Conservation (phyloP, 2,888 invertebrate genomes). For the Drosophila neoperkinsi region DNA sequence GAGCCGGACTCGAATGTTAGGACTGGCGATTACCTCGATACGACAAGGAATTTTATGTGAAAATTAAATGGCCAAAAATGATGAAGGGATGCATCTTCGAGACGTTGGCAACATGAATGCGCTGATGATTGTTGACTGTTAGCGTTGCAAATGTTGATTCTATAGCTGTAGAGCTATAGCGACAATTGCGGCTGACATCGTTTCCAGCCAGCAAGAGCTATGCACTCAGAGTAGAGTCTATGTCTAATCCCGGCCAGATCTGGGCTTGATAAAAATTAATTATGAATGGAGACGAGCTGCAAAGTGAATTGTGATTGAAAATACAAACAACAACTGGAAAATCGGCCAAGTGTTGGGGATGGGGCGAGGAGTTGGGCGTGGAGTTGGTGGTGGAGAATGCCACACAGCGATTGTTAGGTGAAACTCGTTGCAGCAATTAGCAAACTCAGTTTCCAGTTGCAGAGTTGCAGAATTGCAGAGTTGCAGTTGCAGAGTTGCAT, state of each 20-base stretch:
- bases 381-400: conserved; percentile 15
- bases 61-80: conserved; percentile 72
- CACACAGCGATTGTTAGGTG: conserved; percentile 58
- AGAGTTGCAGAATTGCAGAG: conserved; percentile 11
- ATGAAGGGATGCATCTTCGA: conserved; percentile 32
- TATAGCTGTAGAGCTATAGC: neutral
- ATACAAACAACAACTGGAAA: conserved; percentile 73
- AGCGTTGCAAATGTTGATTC: neutral
- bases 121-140: neutral
- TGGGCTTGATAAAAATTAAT: conserved; percentile 68
- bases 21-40: conserved; percentile 59
- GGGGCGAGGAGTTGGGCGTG: neutral
- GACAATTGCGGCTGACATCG: conserved; percentile 56
- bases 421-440: conserved; percentile 75
- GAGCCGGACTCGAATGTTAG: conserved; percentile 14
- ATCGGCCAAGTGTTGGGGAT: conserved; percentile 57
- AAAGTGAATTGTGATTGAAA: conserved; percentile 65
- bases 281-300: conserved; percentile 60
- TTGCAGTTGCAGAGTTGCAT: conserved; percentile 18
- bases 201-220: conserved; percentile 49
- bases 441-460: conserved; percentile 34
- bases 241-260: conserved; percentile 71
- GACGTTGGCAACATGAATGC: conserved; percentile 1
- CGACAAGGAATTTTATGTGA: conserved; percentile 76
- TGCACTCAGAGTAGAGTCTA: conserved; percentile 33